Percentiles rank a stretch among this genome's conserved stretches.
Evolutionary conservation across 2,888 invertebrate genomes (phyloP).

Genomic region (Perithous albicinctus): DNA sequence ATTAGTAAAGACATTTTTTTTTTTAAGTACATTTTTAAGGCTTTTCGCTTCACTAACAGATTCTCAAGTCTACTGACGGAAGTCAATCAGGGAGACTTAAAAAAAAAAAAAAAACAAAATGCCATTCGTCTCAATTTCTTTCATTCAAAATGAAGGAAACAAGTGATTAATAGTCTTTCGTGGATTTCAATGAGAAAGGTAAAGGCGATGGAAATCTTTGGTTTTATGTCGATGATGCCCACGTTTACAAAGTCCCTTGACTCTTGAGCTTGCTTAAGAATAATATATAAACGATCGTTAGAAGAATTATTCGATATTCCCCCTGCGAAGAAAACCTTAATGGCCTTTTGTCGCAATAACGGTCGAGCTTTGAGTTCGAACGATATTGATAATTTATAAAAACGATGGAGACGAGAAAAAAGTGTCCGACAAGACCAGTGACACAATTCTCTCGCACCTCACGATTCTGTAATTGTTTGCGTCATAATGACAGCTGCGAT

Average conservation of each 20-base stretch:
- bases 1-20: neutral
- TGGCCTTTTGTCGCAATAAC: neutral
- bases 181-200: neutral
- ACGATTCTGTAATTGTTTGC: conserved; percentile 8
- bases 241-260: neutral
- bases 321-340: neutral
- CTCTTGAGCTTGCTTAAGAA: neutral
- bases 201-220: neutral
- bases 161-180: neutral
- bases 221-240: neutral
- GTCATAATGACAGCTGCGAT: too few species aligned
- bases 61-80: neutral
- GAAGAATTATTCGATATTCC: neutral
- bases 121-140: neutral
- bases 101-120: neutral
- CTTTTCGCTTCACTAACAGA: neutral
- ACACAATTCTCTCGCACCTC: conserved; percentile 17
- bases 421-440: neutral
- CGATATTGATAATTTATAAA: neutral
- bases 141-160: neutral
- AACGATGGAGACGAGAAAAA: neutral
- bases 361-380: neutral
- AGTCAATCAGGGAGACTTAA: neutral
- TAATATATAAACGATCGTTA: neutral
- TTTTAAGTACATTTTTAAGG: neutral